Evolutionary conservation across 2,888 invertebrate genomes (phyloP).

Genomic region (Caenorhabditis panamensis): DNA sequence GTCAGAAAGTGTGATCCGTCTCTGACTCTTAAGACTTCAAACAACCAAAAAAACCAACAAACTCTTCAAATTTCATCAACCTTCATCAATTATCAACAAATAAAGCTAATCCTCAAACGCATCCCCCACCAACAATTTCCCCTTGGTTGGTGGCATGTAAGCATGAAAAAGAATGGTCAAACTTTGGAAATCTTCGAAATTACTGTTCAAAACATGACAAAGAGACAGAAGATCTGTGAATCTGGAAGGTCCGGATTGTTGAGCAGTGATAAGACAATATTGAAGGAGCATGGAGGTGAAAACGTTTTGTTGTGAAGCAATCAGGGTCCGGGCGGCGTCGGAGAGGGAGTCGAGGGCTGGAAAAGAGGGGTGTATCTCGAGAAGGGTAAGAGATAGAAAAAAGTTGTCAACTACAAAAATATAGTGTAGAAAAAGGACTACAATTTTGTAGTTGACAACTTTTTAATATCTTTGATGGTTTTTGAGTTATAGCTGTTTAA

Average conservation of each 20-base stretch:
- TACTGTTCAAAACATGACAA: not conserved
- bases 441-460: no score
- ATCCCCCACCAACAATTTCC: not conserved
- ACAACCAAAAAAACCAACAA: not conserved
- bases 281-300: slow-evolving; percentile 11
- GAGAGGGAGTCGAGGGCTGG: not conserved
- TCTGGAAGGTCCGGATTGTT: not conserved
- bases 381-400: not conserved
- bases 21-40: no score
- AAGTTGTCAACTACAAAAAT: no score
- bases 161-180: not conserved
- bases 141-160: not conserved
- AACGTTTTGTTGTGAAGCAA: not conserved
- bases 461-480: no score
- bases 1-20: no score
- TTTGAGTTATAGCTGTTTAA: no score
- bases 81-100: not conserved
- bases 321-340: not conserved
- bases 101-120: slow-evolving; percentile 3
- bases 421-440: no score
- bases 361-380: not conserved
- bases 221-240: slow-evolving; percentile 10
- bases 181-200: not conserved
- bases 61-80: not conserved
- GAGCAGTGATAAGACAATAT: not conserved